Percentiles rank a stretch among this genome's conserved stretches.
Conservation (phyloP, 2,888 invertebrate genomes). For the Hirtodrosophila confusa region DNA sequence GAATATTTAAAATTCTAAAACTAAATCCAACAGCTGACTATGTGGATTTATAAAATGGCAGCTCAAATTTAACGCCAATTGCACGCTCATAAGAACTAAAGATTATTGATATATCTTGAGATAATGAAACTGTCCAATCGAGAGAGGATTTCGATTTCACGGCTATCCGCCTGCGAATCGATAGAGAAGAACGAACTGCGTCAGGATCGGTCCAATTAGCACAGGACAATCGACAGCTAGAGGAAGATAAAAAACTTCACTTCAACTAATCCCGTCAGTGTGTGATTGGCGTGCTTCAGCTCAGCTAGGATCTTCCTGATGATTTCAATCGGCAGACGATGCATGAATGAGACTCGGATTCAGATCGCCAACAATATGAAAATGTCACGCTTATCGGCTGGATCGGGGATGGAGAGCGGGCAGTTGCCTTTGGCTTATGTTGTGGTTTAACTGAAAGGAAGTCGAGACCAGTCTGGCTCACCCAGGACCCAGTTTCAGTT, state of each 20-base stretch:
- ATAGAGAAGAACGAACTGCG: constrained; percentile 17
- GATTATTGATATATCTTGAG: constrained; percentile 24
- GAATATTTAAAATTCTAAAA: too few species aligned
- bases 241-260: constrained; percentile 51
- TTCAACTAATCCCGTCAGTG: constrained; percentile 80
- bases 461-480: constrained; percentile 51
- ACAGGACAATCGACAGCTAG: constrained; percentile 26
- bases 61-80: constrained; percentile 66
- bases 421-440: constrained; percentile 49
- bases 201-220: constrained; percentile 66
- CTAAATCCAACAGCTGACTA: too few species aligned
- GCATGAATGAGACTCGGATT: constrained; percentile 52
- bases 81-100: constrained; percentile 33
- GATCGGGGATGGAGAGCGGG: constrained; percentile 13
- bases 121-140: constrained; percentile 26
- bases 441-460: constrained; percentile 71
- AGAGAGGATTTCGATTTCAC: constrained; percentile 60
- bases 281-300: constrained; percentile 77
- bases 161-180: constrained; percentile 55
- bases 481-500: constrained; percentile 43
- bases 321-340: constrained; percentile 61
- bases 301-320: constrained; percentile 38
- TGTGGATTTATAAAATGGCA: constrained; percentile 22
- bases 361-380: constrained; percentile 80
- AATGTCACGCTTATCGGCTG: constrained; percentile 83